Conservation (phyloP, 2,888 invertebrate genomes). For the Brachypalpus laphriformis region DNA sequence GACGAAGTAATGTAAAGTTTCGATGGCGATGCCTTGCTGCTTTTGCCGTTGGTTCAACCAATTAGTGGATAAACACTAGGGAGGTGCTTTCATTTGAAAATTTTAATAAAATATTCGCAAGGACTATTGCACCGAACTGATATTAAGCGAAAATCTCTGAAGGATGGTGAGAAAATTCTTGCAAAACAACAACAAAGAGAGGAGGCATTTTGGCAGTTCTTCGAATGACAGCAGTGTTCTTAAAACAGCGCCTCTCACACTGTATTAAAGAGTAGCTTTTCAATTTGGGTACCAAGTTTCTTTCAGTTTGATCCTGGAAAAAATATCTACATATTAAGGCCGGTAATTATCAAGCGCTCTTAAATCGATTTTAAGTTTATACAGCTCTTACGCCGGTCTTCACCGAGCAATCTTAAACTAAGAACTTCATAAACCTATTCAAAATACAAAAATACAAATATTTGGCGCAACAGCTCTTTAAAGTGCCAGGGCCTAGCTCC, state of each 20-base stretch:
- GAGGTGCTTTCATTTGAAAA: slow-evolving; percentile 45
- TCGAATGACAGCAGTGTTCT: neutral
- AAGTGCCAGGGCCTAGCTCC: too few species aligned
- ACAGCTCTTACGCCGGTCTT: too few species aligned
- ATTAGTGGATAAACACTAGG: slow-evolving; percentile 23
- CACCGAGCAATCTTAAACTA: too few species aligned
- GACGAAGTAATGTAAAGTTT: slow-evolving; percentile 62
- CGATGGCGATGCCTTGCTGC: slow-evolving; percentile 61
- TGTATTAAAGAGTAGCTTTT: too few species aligned
- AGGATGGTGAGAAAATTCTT: slow-evolving; percentile 53
- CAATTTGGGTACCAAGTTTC: too few species aligned
- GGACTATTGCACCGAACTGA: neutral
- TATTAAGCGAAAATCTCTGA: slow-evolving; percentile 14
- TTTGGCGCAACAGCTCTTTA: too few species aligned
- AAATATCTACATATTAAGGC: too few species aligned
- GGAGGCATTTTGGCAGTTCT: slow-evolving; percentile 35
- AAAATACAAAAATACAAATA: too few species aligned
- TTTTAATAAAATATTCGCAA: neutral
- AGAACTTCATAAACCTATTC: too few species aligned
- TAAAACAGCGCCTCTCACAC: neutral
- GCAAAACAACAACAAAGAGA: slow-evolving; percentile 61
- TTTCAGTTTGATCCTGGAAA: too few species aligned
- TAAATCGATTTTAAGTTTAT: too few species aligned
- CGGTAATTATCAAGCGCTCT: too few species aligned
- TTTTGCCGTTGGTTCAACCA: slow-evolving; percentile 26